Evolutionary conservation across 1,140 invertebrate genomes (phyloP), one percentile per base, ranked within the genome.

Genomic region (Ceratosolen fusciceps): DNA sequence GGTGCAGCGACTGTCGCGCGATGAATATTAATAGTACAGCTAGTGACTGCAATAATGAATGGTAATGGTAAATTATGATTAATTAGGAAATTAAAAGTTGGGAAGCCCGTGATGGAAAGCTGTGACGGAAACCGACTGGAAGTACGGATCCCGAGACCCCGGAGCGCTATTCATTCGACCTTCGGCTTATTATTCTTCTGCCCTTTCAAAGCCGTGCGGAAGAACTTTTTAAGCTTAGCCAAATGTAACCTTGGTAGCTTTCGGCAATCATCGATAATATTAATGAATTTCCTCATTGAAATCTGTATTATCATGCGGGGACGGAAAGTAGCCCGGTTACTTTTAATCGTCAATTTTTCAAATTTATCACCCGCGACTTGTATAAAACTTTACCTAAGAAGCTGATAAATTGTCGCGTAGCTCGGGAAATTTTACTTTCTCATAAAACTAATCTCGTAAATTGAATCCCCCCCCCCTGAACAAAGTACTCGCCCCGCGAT

Each of bases 11-110:
- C 16, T 37, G 31, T 31, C 16, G 34, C 60, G 19, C 31, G 31
- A 65, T 65, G 60, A 65, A 65, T 65, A 65, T 65, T 65, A 65
- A 65, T 65, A 21, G 31, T 37, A 16, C 31, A 37, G 31, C 31
- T 37, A 37, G 60, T 65, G 31, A 37, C 31, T 31, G 5, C 31
- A n/a, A 8, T 65, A 65, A 65, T 16, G 60, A 65, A 65, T 65
- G 60, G 8, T 65, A 65, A 65, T 65, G 9, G 21, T 21, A 21
- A 65, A 65, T 65, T 37, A 37, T 37, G 60, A 65, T 65, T 37
- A 65, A 65, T 65, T 37, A 65, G 60, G 60, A 37, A 37, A 65
- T 65, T 37, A 37, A 37, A 65, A 0, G 21, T 3, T 65, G 60
- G n/a, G 2, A 21, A n/a, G 4, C 7, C 0, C 58, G 21, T 24